phyloP scores from a whole-genome alignment of 2,888 invertebrate genomes.

The Diplolepis rosae region DNA sequence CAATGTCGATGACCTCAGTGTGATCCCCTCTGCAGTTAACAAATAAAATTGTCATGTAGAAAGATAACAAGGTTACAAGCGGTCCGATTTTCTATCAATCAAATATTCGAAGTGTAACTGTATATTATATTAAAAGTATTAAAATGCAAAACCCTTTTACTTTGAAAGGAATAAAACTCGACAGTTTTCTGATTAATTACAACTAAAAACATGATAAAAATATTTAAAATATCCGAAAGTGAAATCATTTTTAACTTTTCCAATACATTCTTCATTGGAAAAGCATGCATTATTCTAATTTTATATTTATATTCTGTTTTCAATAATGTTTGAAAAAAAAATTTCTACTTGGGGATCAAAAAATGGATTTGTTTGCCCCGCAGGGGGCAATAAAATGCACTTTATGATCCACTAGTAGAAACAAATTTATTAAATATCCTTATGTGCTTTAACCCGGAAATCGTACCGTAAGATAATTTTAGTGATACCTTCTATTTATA shows the following conservation, averaged over 20 bases:
- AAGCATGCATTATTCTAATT: too few relatives aligned
- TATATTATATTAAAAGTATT: too few relatives aligned
- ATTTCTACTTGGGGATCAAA: too few relatives aligned
- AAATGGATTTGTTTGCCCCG: too few relatives aligned
- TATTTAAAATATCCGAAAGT: not conserved
- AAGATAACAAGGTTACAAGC: not conserved
- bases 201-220: not conserved
- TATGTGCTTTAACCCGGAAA: not conserved
- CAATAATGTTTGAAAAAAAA: too few relatives aligned
- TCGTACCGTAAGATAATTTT: not conserved
- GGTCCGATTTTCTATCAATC: not conserved
- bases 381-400: too few relatives aligned
- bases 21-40: slow-evolving; percentile 85
- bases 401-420: too few relatives aligned
- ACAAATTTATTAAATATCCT: not conserved
- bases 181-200: not conserved
- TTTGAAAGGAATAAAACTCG: not conserved
- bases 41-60: not conserved
- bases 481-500: not conserved
- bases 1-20: slow-evolving; percentile 94
- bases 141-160: not conserved
- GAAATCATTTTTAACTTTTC: not conserved
- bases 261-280: too few relatives aligned
- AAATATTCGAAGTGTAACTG: not conserved
- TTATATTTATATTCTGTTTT: too few relatives aligned